phyloP scores from a whole-genome alignment of 2,888 invertebrate genomes.

The Agelastica alni region DNA sequence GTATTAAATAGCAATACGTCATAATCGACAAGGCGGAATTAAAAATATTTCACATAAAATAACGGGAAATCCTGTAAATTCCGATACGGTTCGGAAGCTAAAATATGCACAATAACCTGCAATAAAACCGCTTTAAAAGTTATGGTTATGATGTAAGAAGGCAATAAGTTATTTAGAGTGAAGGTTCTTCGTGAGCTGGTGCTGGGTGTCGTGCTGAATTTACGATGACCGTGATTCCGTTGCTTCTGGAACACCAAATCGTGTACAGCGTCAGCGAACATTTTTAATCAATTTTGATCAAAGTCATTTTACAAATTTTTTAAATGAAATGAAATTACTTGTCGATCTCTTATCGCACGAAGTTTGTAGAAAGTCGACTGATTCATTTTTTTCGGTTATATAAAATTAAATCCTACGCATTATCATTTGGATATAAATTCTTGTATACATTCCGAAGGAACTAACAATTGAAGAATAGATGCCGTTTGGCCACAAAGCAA shows the following conservation, averaged over 20 bases:
- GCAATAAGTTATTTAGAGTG: constrained; percentile 38
- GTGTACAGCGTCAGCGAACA: neutral
- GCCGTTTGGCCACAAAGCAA: constrained; percentile 20
- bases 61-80: too few relatives aligned
- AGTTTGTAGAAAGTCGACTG: too few relatives aligned
- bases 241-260: constrained; percentile 11
- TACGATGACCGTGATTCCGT: constrained; percentile 1
- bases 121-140: constrained; percentile 33
- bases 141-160: constrained; percentile 38
- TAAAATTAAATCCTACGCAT: too few relatives aligned
- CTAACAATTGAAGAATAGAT: constrained; percentile 6
- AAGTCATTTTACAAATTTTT: too few relatives aligned
- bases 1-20: too few relatives aligned
- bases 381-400: too few relatives aligned
- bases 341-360: too few relatives aligned
- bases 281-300: too few relatives aligned
- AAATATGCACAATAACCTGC: constrained; percentile 40
- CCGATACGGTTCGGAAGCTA: constrained; percentile 34
- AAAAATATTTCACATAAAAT: too few relatives aligned
- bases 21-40: too few relatives aligned
- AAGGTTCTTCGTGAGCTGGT: constrained; percentile 44
- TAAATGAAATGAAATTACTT: too few relatives aligned
- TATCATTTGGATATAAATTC: too few relatives aligned
- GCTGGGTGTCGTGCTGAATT: constrained; percentile 32
- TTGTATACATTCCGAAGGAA: neutral